Percentiles rank a stretch among this genome's conserved stretches.
These are phyloP conservation scores for Pelodiscus sinensis DNA, from an alignment of 2,113 vertebrate species.

Conservation along the genomic window DNA sequence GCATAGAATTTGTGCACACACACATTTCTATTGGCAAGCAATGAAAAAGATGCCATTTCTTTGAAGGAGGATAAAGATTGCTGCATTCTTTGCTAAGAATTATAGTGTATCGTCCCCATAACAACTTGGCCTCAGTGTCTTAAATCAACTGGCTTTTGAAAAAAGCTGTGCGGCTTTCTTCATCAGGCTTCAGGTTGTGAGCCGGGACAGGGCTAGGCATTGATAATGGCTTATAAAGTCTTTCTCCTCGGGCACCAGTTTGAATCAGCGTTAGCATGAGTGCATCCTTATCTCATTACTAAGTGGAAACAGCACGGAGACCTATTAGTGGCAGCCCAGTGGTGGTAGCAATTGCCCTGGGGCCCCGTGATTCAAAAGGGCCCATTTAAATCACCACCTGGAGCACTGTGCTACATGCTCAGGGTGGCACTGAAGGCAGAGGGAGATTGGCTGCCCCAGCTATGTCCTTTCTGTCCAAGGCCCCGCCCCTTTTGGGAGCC, in stretches of 20 bases:
- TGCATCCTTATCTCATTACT: not conserved
- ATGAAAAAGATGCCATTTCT: conserved; percentile 27
- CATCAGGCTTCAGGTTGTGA: not conserved
- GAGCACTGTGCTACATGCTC: no score
- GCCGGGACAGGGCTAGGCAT: not conserved
- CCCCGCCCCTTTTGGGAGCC: no score
- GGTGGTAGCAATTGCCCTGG: no score
- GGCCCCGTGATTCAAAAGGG: no score
- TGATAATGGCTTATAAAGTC: not conserved
- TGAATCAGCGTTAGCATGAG: not conserved
- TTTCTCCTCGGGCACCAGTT: not conserved
- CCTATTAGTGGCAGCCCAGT: not conserved
- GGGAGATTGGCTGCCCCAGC: no score
- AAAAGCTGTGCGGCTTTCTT: not conserved
- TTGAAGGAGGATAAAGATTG: not conserved
- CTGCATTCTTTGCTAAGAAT: not conserved
- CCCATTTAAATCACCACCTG: no score
- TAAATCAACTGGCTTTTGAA: conserved; percentile 22
- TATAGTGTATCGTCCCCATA: fast-evolving
- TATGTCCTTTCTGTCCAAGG: no score
- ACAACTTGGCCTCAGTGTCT: not conserved
- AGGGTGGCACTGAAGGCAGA: no score
- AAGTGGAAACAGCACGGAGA: not conserved
- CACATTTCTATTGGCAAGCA: conserved; percentile 9
- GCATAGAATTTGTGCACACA: not conserved